Percentiles rank a stretch among this genome's conserved stretches.
phyloP scores from a whole-genome alignment of 1,140 invertebrate genomes.

The Lepidurus packardi region DNA sequence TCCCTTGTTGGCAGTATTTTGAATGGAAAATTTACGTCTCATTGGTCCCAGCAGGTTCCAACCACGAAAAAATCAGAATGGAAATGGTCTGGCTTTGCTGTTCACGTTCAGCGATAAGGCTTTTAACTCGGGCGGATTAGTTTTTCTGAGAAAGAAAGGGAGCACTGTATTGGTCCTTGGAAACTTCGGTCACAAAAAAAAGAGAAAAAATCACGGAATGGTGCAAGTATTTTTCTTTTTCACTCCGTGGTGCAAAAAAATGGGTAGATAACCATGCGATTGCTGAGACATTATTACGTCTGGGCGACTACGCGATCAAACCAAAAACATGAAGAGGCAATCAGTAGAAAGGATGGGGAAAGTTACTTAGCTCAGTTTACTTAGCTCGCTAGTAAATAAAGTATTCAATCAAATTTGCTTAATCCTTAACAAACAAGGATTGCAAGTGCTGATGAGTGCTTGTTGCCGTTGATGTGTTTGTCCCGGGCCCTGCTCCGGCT shows the following conservation, averaged over 20 bases:
- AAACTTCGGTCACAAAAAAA: background rate
- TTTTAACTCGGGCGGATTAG: slow-evolving; percentile 18
- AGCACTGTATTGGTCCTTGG: slow-evolving; percentile 7
- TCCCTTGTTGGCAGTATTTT: background rate
- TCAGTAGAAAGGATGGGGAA: background rate
- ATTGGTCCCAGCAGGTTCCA: background rate
- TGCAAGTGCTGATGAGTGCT: slow-evolving; percentile 12
- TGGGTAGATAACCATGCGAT: slow-evolving; percentile 10
- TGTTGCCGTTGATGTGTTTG: background rate
- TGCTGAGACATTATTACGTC: slow-evolving; percentile 11
- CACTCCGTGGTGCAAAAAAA: background rate
- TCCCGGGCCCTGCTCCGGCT: background rate
- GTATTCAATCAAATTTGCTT: background rate
- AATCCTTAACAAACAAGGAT: background rate
- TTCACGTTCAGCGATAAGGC: background rate
- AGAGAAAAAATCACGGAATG: background rate
- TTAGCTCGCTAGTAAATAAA: background rate
- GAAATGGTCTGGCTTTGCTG: background rate
- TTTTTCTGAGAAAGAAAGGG: slow-evolving; percentile 12
- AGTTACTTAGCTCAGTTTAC: background rate
- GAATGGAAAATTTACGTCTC: background rate
- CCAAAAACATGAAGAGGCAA: slow-evolving; percentile 12
- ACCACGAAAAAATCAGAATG: background rate
- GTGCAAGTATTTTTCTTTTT: background rate
- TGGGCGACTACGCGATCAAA: background rate